A percentile compares a stretch with the other conserved stretches of the same genome.
These are phyloP conservation scores for Mastacembelus armatus DNA, from an alignment of 2,797 vertebrate species.

Conservation along the genomic window DNA sequence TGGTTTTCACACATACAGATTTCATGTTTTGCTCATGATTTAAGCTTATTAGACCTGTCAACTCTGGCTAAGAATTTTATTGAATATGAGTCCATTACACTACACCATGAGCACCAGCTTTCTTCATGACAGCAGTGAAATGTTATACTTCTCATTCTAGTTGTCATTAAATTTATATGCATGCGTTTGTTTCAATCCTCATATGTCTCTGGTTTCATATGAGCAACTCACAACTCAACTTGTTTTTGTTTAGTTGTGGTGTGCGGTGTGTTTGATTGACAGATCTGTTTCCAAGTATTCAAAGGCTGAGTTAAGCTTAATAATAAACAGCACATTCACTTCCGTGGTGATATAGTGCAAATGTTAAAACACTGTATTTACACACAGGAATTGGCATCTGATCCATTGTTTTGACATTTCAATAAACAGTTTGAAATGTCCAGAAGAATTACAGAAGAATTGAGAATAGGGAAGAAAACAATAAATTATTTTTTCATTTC, in stretches of 20 bases:
- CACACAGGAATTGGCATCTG: constrained; percentile 36
- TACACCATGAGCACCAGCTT: constrained; percentile 15
- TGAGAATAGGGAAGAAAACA: constrained; percentile 8
- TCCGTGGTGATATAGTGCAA: constrained; percentile 38
- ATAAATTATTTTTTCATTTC: constrained; percentile 3
- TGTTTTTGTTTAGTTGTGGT: no score
- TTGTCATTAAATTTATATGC: constrained; percentile 23
- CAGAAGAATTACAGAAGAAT: constrained; percentile 37
- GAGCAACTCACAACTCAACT: constrained; percentile 29
- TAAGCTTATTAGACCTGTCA: constrained; percentile 30
- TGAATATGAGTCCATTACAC: constrained; percentile 42
- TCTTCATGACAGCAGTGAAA: constrained; percentile 38
- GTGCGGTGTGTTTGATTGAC: constrained; percentile 33
- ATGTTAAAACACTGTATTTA: constrained; percentile 43
- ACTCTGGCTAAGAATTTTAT: constrained; percentile 45
- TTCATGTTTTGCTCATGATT: constrained; percentile 40
- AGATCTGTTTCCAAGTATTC: constrained; percentile 33
- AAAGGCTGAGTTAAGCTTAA: constrained; percentile 23
- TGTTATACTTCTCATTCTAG: constrained; percentile 30
- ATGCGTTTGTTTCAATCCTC: constrained; percentile 29
- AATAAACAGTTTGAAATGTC: constrained; percentile 60
- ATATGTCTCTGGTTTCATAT: constrained; percentile 17
- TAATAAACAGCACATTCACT: constrained; percentile 54
- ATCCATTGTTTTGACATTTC: constrained; percentile 64
- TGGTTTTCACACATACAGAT: constrained; percentile 48